Conservation (phyloP, 2,113 vertebrate species). For the Strix uralensis region DNA sequence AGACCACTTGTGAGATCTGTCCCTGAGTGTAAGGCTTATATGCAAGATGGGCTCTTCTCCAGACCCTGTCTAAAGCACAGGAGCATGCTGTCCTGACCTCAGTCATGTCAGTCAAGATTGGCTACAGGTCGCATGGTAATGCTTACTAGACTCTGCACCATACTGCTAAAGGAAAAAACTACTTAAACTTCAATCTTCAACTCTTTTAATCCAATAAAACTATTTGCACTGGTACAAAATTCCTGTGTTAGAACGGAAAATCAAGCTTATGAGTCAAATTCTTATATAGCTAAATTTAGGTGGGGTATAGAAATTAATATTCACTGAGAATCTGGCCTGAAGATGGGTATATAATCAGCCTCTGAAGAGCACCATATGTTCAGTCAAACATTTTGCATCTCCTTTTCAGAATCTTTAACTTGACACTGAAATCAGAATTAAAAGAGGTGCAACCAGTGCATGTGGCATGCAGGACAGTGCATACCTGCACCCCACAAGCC, state of each 20-base stretch:
- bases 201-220: neutral
- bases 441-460: fast-evolving
- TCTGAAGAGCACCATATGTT: neutral
- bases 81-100: neutral
- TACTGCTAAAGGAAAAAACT: neutral
- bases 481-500: neutral
- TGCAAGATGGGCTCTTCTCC: neutral
- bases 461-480: fast-evolving
- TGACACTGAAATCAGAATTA: neutral
- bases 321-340: neutral
- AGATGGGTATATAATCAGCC: neutral
- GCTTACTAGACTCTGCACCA: neutral
- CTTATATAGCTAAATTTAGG: neutral
- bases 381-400: neutral
- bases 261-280: neutral
- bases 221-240: neutral
- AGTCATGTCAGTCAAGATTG: neutral
- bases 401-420: neutral
- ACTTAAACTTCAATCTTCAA: neutral
- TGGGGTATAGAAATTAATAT: neutral
- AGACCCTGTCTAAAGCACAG: neutral
- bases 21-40: neutral
- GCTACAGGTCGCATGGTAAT: neutral
- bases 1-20: neutral
- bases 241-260: neutral